Evolutionary conservation across 2,797 vertebrate species (phyloP), one percentile per base, ranked within the genome.

Genomic region (Prionace glauca): DNA sequence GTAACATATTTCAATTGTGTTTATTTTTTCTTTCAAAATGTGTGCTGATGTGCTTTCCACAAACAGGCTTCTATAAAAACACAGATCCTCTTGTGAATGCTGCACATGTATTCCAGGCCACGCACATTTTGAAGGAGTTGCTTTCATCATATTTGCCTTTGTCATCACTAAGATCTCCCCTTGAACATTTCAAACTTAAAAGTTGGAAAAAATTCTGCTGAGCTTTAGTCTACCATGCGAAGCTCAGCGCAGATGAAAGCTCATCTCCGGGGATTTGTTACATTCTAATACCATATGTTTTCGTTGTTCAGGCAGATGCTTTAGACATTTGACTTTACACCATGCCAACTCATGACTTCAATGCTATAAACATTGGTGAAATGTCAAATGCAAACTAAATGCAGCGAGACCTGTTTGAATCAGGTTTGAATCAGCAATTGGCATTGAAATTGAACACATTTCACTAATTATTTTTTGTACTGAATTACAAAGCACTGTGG

Each of bases 171-270:
- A 32, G 50, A 32, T 20, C 65, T 93, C 71, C 65, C 62, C n/a
- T 69, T 93, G n/a, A 71, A 69, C 5, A 3, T 67, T 71, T 77
- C 2, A 77, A 79, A 67, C 67, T 94, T 94, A 36, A 71, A 94
- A 94, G n/a, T 69, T 36, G 9, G 36, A 62, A 67, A 41, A 94
- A 94, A 36, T 4, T 36, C 91, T 94, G 91, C 22, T 94, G 67
- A 71, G 16, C 36, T 41, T 94, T 36, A 69, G 36, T 71, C 71
- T 41, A 69, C 71, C 56, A 41, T 71, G n/a, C 36, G 9, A 94
- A 94, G n/a, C 91, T 71, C 91, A 45, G 91, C 67, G 71, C 36
- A 94, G 91, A 67, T 69, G 91, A 94, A 94, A 94, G 36, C 91
- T 71, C 91, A 32, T 24, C 91, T 94, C 91, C 67, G 36, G 91